Conservation (phyloP, 2,888 invertebrate species). For the Rhogogaster chlorosoma region DNA sequence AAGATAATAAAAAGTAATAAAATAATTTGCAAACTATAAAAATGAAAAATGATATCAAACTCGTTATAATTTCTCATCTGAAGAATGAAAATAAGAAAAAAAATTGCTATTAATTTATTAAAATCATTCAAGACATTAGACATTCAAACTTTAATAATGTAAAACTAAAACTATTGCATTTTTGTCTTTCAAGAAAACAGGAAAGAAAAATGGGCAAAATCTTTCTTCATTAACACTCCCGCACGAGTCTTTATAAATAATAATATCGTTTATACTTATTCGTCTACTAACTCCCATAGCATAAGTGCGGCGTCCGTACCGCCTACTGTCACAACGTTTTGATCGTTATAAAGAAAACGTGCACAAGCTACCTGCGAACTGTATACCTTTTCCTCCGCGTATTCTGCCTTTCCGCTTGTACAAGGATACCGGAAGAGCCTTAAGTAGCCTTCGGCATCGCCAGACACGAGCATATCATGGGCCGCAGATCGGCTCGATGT, state of each 20-base stretch:
- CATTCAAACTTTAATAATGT: too few relatives aligned
- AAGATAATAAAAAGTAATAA: neutral
- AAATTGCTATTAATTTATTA: too few relatives aligned
- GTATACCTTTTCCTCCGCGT: conserved; percentile 93
- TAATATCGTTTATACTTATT: conserved; percentile 79
- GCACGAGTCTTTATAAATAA: neutral
- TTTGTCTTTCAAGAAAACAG: neutral
- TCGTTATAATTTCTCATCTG: neutral
- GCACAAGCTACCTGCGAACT: conserved; percentile 90
- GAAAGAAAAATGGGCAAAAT: neutral
- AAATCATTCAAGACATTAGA: too few relatives aligned
- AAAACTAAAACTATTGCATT: neutral
- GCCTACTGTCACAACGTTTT: conserved; percentile 91
- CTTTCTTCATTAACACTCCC: neutral
- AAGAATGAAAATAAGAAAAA: neutral
- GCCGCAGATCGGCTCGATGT: conserved; percentile 91
- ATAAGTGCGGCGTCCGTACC: conserved; percentile 94
- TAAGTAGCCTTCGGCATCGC: conserved; percentile 94
- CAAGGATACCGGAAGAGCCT: conserved; percentile 94
- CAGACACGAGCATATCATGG: conserved; percentile 90
- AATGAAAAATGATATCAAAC: too few relatives aligned
- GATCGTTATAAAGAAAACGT: conserved; percentile 92
- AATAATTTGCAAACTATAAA: neutral
- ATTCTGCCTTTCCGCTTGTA: conserved; percentile 91
- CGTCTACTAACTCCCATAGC: conserved; percentile 93